Percentiles rank a stretch among this genome's conserved stretches.
Evolutionary conservation across 2,888 invertebrate species (phyloP).

Genomic region (Pediacus dermestoides): DNA sequence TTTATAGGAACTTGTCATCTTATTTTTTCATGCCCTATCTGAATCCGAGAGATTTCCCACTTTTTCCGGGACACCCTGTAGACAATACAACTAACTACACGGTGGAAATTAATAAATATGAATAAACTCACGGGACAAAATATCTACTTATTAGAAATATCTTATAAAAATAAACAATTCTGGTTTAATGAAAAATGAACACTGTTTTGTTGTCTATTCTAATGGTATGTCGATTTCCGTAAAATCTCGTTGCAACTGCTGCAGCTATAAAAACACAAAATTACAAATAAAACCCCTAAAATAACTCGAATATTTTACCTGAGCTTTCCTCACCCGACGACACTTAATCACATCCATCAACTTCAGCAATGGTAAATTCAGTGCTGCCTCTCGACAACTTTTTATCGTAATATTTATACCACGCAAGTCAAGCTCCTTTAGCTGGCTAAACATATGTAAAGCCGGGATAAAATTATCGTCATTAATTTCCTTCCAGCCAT

Average conservation of each 20-base stretch:
- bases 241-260: constrained; percentile 28
- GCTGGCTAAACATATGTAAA: constrained; percentile 34
- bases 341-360: constrained; percentile 35
- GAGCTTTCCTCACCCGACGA: constrained; percentile 33
- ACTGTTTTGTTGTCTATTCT: constrained; percentile 11
- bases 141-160: too few species aligned
- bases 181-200: constrained; percentile 6
- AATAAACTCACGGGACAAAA: too few species aligned
- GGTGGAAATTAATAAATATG: too few species aligned
- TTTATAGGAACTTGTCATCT: too few species aligned
- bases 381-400: constrained; percentile 37
- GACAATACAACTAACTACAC: too few species aligned
- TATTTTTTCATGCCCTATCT: too few species aligned
- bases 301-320: constrained; percentile 21
- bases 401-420: constrained; percentile 37
- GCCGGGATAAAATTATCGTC: constrained; percentile 37
- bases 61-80: too few species aligned
- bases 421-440: constrained; percentile 33
- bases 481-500: constrained; percentile 38
- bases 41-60: too few species aligned
- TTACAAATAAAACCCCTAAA: background rate
- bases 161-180: too few species aligned
- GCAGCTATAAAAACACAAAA: constrained; percentile 22
- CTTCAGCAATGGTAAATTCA: constrained; percentile 33
- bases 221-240: constrained; percentile 26